Conservation (phyloP, 2,888 invertebrate genomes). For the Heliconius aoede region DNA sequence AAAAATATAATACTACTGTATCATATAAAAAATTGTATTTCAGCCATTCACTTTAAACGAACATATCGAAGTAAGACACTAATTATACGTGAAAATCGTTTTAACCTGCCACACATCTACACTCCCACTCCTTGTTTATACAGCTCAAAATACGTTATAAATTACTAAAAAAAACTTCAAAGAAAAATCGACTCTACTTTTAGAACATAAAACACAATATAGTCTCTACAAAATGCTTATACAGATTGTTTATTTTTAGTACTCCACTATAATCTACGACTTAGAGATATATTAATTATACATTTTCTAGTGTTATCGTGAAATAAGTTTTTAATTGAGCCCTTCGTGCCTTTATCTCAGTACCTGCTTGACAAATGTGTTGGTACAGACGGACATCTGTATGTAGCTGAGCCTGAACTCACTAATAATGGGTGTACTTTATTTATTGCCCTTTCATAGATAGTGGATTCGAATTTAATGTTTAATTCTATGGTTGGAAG, state of each 20-base stretch:
- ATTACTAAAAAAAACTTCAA: neutral
- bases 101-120: constrained; percentile 56
- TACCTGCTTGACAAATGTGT: constrained; percentile 51
- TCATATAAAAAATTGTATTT: constrained; percentile 2
- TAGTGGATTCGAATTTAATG: constrained; percentile 4
- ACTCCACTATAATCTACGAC: constrained; percentile 50
- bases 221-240: neutral
- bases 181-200: constrained; percentile 28
- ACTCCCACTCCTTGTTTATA: constrained; percentile 54
- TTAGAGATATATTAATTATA: constrained; percentile 54
- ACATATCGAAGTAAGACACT: constrained; percentile 52
- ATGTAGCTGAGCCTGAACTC: constrained; percentile 44
- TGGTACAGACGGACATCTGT: constrained; percentile 44
- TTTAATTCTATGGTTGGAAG: constrained; percentile 12
- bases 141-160: constrained; percentile 19
- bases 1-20: too few relatives aligned
- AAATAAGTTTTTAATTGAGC: constrained; percentile 54
- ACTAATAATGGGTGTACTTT: constrained; percentile 38
- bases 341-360: constrained; percentile 49
- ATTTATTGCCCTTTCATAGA: constrained; percentile 34
- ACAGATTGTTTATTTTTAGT: constrained; percentile 17
- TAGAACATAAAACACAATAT: neutral
- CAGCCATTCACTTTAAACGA: constrained; percentile 42
- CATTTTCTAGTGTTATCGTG: constrained; percentile 50
- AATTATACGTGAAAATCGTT: constrained; percentile 57